Evolutionary conservation across 1,140 invertebrate species (phyloP).

Genomic region (Amphibalanus amphitrite): DNA sequence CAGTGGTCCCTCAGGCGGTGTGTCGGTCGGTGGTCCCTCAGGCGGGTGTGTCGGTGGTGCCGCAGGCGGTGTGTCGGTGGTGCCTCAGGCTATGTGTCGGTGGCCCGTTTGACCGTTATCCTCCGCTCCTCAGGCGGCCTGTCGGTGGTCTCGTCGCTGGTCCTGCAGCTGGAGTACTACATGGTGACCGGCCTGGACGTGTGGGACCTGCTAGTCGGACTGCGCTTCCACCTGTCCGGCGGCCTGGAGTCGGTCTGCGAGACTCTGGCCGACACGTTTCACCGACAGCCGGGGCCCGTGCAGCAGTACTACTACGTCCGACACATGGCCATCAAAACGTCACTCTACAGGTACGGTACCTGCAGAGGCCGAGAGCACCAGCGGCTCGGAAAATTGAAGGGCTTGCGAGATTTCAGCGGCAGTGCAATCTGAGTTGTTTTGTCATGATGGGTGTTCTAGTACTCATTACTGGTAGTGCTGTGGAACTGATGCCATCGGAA

Average conservation of each 20-base stretch:
- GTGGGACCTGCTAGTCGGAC: conserved; percentile 64
- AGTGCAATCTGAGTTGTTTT: too few species aligned
- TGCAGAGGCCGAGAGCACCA: too few species aligned
- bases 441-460: too few species aligned
- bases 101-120: conserved; percentile 23
- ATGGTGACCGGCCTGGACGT: conserved; percentile 68
- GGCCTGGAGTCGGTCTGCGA: conserved; percentile 58
- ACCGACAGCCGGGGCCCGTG: conserved; percentile 53
- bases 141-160: not conserved
- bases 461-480: too few species aligned
- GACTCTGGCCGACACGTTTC: conserved; percentile 66
- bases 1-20: too few species aligned
- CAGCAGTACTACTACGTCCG: conserved; percentile 73
- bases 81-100: not conserved
- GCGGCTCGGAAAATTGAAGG: too few species aligned
- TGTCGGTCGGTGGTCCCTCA: too few species aligned
- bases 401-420: too few species aligned
- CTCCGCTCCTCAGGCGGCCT: not conserved
- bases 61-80: too few species aligned
- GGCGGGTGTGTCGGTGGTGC: too few species aligned
- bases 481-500: too few species aligned
- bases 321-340: conserved; percentile 65
- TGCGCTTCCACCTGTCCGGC: conserved; percentile 43
- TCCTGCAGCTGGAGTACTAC: conserved; percentile 59
- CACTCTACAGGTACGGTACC: conserved; percentile 68